A percentile compares a stretch with the other conserved stretches of the same genome.
Evolutionary conservation across 2,888 invertebrate genomes (phyloP).

Genomic region (Octonoba sinensis): DNA sequence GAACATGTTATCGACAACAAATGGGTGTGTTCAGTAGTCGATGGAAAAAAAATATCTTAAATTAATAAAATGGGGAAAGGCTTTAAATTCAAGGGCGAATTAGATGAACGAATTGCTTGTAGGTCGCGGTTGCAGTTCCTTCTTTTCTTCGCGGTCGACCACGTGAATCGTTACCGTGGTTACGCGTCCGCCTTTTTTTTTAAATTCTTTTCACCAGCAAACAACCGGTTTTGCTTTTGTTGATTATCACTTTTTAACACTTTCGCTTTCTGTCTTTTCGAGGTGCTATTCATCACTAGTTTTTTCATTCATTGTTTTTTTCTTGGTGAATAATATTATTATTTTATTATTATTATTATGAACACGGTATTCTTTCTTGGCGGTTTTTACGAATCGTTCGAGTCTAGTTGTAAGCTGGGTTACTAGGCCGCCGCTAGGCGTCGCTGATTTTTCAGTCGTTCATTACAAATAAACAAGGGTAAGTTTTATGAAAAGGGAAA

Average conservation of each 20-base stretch:
- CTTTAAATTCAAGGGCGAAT: slow-evolving; percentile 19
- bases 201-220: not conserved
- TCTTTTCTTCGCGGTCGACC: not conserved
- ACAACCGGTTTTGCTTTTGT: slow-evolving; percentile 7
- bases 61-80: slow-evolving; percentile 19
- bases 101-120: slow-evolving; percentile 15
- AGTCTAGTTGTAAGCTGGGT: slow-evolving; percentile 40
- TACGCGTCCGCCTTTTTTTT: not conserved
- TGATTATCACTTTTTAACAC: slow-evolving; percentile 18
- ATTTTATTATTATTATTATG: slow-evolving; percentile 5
- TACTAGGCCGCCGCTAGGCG: slow-evolving; percentile 28
- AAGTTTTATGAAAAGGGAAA: slow-evolving; percentile 4
- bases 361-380: not conserved
- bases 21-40: slow-evolving; percentile 10
- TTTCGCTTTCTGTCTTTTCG: slow-evolving; percentile 15
- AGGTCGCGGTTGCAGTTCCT: slow-evolving; percentile 20
- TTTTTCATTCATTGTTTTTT: slow-evolving; percentile 12
- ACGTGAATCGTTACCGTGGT: slow-evolving; percentile 3
- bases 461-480: slow-evolving; percentile 6
- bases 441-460: slow-evolving; percentile 7
- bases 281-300: slow-evolving; percentile 6
- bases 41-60: not conserved
- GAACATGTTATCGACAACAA: slow-evolving; percentile 16
- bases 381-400: slow-evolving; percentile 10
- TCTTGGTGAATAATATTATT: not conserved